These are phyloP conservation scores for Drosophila lacicola DNA, from an alignment of 2,888 invertebrate species.

Conservation along the genomic window DNA sequence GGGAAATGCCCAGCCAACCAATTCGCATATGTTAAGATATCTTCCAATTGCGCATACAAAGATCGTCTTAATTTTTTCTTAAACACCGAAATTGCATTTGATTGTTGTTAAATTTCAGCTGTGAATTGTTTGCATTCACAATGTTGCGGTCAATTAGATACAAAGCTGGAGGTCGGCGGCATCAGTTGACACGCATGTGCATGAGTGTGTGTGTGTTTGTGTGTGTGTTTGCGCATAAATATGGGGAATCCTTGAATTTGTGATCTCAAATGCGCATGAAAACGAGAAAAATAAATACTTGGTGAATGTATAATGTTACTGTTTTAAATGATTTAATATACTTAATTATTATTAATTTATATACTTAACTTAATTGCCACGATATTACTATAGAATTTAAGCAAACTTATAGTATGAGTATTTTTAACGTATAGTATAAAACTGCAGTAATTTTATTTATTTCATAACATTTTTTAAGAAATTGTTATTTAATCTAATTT, in stretches of 20 bases:
- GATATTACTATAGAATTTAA: too few relatives aligned
- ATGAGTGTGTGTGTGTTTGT: background rate
- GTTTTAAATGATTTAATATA: background rate
- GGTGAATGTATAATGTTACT: background rate
- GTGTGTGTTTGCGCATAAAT: background rate
- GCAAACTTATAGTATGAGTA: too few relatives aligned
- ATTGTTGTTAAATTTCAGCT: constrained; percentile 51
- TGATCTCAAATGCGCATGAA: background rate
- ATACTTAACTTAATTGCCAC: background rate
- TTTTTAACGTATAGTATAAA: too few relatives aligned
- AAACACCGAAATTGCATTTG: constrained; percentile 40
- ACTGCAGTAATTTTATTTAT: too few relatives aligned
- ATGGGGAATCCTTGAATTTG: constrained; percentile 28
- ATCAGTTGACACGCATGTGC: constrained; percentile 19
- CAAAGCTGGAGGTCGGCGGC: constrained; percentile 40
- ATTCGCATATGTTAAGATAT: constrained; percentile 62
- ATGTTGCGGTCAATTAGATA: constrained; percentile 42
- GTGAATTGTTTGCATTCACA: constrained; percentile 40
- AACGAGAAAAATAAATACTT: background rate
- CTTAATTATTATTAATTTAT: too few relatives aligned
- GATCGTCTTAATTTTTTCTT: constrained; percentile 48
- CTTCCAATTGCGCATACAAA: constrained; percentile 47
- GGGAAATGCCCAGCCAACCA: constrained; percentile 24
- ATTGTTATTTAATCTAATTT: too few relatives aligned
- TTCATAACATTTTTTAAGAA: too few relatives aligned